Percentiles rank a stretch among this genome's conserved stretches.
Evolutionary conservation across 1,140 invertebrate species (phyloP).

Genomic region (Hylaeus volcanicus): DNA sequence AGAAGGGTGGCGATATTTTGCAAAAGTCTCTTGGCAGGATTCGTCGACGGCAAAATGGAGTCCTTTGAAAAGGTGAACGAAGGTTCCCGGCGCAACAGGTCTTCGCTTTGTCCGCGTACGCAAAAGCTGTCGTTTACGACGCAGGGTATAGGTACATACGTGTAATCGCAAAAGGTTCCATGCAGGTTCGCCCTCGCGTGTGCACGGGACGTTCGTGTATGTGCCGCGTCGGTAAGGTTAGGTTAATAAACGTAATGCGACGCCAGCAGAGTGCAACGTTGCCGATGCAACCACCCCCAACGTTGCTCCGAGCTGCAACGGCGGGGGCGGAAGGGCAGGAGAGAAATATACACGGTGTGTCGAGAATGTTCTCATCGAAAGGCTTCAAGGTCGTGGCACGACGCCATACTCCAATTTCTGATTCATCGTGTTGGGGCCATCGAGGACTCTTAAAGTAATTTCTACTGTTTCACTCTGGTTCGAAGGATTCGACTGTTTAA

Average conservation of each 20-base stretch:
- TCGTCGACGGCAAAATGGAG: conserved; percentile 21
- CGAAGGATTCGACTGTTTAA: background rate
- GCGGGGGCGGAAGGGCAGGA: conserved; percentile 54
- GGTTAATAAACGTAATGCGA: conserved; percentile 67
- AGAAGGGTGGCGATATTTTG: background rate
- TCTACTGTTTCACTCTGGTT: background rate
- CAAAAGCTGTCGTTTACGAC: conserved; percentile 58
- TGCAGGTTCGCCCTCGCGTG: conserved; percentile 47
- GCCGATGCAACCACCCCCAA: conserved; percentile 64
- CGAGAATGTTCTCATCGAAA: conserved; percentile 1
- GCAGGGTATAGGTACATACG: conserved; percentile 42
- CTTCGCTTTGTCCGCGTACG: conserved; percentile 45
- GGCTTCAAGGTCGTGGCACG: background rate
- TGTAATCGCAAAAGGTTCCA: conserved; percentile 58
- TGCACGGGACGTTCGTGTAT: conserved; percentile 15
- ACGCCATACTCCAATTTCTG: background rate
- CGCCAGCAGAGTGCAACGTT: conserved; percentile 56
- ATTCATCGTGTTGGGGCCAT: background rate
- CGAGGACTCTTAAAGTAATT: background rate
- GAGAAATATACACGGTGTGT: conserved; percentile 54
- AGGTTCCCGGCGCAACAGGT: conserved; percentile 50
- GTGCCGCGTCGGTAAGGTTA: conserved; percentile 46
- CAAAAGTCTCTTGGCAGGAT: conserved; percentile 23
- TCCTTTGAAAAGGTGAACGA: conserved; percentile 51
- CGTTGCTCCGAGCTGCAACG: conserved; percentile 48